These are phyloP conservation scores for Progne subis DNA, from an alignment of 2,113 vertebrate genomes.

Conservation along the genomic window DNA sequence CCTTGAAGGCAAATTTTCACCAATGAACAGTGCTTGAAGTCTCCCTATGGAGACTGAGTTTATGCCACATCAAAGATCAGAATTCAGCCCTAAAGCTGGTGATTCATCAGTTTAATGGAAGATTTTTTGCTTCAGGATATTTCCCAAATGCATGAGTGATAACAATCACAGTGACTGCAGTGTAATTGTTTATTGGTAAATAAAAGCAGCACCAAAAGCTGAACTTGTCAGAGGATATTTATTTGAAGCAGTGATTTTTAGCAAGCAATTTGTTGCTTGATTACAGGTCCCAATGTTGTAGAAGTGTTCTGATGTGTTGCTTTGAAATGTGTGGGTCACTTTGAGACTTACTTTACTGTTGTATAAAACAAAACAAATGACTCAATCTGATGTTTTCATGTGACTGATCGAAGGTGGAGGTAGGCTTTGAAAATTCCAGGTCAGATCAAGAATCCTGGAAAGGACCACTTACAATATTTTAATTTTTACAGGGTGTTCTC, in stretches of 20 bases:
- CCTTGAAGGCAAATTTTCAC: constrained; percentile 39
- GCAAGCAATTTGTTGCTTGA: fast-evolving
- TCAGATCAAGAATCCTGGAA: not conserved
- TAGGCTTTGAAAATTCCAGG: not conserved
- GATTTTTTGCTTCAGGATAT: constrained; percentile 3
- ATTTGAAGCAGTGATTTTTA: not conserved
- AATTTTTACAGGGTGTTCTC: not conserved
- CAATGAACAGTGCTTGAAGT: constrained; percentile 26
- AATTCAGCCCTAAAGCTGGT: constrained; percentile 40
- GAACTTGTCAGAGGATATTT: not conserved
- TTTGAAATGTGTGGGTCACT: not conserved
- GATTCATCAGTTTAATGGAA: constrained; percentile 50
- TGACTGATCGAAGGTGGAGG: not conserved
- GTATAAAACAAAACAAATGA: not conserved
- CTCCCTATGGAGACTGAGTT: constrained; percentile 2
- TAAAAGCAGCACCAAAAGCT: constrained; percentile 7
- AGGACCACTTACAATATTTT: not conserved
- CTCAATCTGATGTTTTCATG: not conserved
- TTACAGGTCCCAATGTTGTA: not conserved
- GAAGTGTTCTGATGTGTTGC: not conserved
- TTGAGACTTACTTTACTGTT: not conserved
- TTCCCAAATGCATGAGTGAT: not conserved
- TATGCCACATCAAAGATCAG: constrained; percentile 43
- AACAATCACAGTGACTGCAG: not conserved
- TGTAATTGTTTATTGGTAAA: constrained; percentile 16